Percentiles rank a stretch among this genome's conserved stretches.
These are phyloP conservation scores for Oncopeltus fasciatus DNA, from an alignment of 1,140 invertebrate genomes.

Conservation along the genomic window DNA sequence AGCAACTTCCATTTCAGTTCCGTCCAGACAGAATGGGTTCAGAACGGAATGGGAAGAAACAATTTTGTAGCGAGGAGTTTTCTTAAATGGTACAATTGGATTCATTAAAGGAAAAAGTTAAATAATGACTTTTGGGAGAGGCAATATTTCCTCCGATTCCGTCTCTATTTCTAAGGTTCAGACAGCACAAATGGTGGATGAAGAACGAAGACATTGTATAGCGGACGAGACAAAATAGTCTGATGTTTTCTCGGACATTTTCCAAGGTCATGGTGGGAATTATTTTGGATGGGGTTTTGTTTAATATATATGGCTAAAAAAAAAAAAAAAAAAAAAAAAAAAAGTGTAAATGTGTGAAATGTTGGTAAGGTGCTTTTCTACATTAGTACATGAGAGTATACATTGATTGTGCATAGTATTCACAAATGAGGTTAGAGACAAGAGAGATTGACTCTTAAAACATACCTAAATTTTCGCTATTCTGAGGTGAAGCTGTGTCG, in stretches of 20 bases:
- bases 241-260: too few relatives aligned
- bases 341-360: too few relatives aligned
- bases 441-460: background rate
- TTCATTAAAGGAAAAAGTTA: too few relatives aligned
- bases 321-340: background rate
- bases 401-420: background rate
- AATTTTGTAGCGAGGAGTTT: background rate
- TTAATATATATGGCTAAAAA: background rate
- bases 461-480: background rate
- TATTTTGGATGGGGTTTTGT: too few relatives aligned
- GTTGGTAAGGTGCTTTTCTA: background rate
- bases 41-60: conserved; percentile 6
- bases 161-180: background rate
- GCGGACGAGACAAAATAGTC: background rate
- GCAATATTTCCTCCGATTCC: conserved; percentile 8
- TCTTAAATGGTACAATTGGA: too few relatives aligned
- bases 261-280: too few relatives aligned
- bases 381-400: background rate
- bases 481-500: conserved; percentile 3
- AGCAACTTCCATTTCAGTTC: conserved; percentile 5
- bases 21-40: background rate
- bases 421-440: background rate
- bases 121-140: too few relatives aligned
- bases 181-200: background rate
- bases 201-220: background rate